phyloP scores from a whole-genome alignment of 2,797 vertebrate species.

The Danionella dracula region DNA sequence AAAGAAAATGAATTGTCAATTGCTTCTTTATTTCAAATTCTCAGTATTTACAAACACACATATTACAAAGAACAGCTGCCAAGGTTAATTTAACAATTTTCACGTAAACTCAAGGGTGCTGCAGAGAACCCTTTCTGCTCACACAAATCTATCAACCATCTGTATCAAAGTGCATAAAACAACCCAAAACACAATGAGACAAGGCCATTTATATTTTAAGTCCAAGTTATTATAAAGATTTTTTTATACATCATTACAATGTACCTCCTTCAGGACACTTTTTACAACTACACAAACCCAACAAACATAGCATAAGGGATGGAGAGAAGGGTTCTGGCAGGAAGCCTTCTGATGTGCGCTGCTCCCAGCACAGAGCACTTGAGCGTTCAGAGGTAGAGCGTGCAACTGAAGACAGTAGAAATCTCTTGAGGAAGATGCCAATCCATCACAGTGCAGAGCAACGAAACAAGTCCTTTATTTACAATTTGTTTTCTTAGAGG shows the following conservation, averaged over 20 bases:
- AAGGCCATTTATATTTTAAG: slow-evolving; percentile 24
- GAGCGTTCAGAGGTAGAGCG: slow-evolving; percentile 64
- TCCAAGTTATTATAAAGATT: neutral
- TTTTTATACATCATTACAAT: neutral
- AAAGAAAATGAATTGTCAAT: neutral
- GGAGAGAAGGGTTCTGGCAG: neutral
- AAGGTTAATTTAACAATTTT: slow-evolving; percentile 63
- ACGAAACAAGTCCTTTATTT: slow-evolving; percentile 29
- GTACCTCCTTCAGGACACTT: neutral
- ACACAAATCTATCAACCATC: slow-evolving; percentile 54
- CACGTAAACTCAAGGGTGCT: slow-evolving; percentile 41
- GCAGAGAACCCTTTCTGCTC: slow-evolving; percentile 37
- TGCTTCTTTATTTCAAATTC: slow-evolving; percentile 60
- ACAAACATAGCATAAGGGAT: neutral
- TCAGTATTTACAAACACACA: slow-evolving; percentile 64
- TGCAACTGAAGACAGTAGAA: slow-evolving; percentile 33
- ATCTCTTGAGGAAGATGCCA: slow-evolving; percentile 7
- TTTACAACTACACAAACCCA: neutral
- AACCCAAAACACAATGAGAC: slow-evolving; percentile 25
- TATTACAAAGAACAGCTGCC: slow-evolving; percentile 55
- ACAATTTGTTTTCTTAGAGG: no score
- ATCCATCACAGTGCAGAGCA: slow-evolving; percentile 4
- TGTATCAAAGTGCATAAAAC: slow-evolving; percentile 72
- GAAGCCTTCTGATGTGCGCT: slow-evolving; percentile 45
- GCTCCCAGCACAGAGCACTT: slow-evolving; percentile 65